phyloP scores from a whole-genome alignment of 2,888 invertebrate species.

The Lasioglossum pauxillum region DNA sequence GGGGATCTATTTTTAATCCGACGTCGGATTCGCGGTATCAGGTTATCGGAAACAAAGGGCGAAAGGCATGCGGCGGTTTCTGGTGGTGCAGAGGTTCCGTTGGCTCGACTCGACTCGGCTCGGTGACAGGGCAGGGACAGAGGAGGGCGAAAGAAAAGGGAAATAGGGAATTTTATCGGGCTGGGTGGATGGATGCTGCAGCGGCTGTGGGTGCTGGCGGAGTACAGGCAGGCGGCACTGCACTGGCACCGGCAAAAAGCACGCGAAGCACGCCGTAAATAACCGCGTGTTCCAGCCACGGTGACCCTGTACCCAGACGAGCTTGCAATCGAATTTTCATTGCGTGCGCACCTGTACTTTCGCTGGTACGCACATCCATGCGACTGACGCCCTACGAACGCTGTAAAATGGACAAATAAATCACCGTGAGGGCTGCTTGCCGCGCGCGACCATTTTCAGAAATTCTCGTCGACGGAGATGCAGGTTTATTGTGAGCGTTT shows the following conservation, averaged over 20 bases:
- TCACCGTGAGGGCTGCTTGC: constrained; percentile 29
- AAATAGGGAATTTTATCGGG: constrained; percentile 56
- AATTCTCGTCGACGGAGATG: constrained; percentile 22
- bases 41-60: constrained; percentile 54
- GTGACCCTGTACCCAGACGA: constrained; percentile 37
- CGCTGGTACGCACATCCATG: constrained; percentile 31
- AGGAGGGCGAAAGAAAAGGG: constrained; percentile 31
- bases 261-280: constrained; percentile 65
- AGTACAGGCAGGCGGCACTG: not conserved
- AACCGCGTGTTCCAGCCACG: constrained; percentile 55
- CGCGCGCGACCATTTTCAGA: constrained; percentile 18
- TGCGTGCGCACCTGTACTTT: constrained; percentile 53
- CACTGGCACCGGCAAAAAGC: constrained; percentile 52
- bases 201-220: not conserved
- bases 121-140: constrained; percentile 34
- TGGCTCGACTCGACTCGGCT: constrained; percentile 13
- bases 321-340: constrained; percentile 61
- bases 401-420: constrained; percentile 44
- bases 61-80: constrained; percentile 32
- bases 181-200: constrained; percentile 30
- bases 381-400: constrained; percentile 22
- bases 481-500: constrained; percentile 5
- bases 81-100: constrained; percentile 4
- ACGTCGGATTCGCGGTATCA: constrained; percentile 28
- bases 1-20: constrained; percentile 61